Percentiles rank a stretch among this genome's conserved stretches.
Conservation (phyloP, 2,888 invertebrate genomes). For the Synanthedon vespiformis region DNA sequence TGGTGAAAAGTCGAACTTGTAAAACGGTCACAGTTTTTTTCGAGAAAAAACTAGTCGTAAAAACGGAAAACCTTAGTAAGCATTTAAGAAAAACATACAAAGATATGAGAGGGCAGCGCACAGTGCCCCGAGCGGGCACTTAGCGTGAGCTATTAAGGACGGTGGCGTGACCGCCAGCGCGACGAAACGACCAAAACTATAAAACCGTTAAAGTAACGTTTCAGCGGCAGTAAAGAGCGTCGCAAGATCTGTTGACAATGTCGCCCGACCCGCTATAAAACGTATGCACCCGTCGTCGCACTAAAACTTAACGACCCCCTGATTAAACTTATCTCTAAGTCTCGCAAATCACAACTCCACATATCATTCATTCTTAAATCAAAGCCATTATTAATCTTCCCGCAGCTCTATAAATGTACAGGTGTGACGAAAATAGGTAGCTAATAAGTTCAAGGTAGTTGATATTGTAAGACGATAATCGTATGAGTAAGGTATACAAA, state of each 20-base stretch:
- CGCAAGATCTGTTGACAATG: conserved; percentile 70
- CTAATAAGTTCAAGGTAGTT: no score
- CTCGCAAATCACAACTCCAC: conserved; percentile 52
- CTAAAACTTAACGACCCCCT: conserved; percentile 66
- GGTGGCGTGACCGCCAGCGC: conserved; percentile 61
- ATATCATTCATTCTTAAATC: conserved; percentile 31
- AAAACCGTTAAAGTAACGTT: conserved; percentile 70
- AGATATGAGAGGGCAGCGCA: conserved; percentile 49
- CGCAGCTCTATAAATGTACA: no score
- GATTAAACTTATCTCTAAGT: conserved; percentile 64
- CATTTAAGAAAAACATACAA: conserved; percentile 54
- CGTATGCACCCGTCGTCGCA: conserved; percentile 63
- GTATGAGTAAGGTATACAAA: no score
- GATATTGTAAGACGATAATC: no score
- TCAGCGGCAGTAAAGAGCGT: conserved; percentile 68
- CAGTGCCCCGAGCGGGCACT: conserved; percentile 63
- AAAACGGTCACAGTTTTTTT: no score
- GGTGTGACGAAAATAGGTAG: no score
- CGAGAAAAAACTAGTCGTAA: conserved; percentile 20
- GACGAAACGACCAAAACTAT: conserved; percentile 67
- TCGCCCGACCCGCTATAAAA: conserved; percentile 63
- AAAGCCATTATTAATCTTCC: background rate
- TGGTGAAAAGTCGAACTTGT: no score
- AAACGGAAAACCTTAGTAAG: conserved; percentile 57
- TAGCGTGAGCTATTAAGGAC: conserved; percentile 64